phyloP scores from a whole-genome alignment of 2,113 vertebrate genomes.

The Callocephalon fimbriatum region DNA sequence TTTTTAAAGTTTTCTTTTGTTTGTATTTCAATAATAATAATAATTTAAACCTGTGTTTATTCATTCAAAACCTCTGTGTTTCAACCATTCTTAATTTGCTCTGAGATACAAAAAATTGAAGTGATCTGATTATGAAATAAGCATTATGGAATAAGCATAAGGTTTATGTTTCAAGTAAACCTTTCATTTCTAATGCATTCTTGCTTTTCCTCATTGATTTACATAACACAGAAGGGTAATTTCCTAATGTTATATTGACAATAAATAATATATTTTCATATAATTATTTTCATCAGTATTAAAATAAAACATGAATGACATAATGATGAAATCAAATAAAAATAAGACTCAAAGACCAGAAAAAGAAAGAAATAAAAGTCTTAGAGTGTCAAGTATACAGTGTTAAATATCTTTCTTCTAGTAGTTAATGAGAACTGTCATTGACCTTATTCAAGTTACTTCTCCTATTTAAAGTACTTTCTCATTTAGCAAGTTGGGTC shows the following conservation, averaged over 20 bases:
- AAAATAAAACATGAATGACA: background rate
- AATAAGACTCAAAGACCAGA: background rate
- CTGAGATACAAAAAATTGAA: background rate
- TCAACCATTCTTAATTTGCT: background rate
- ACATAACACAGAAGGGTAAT: background rate
- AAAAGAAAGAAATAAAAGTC: background rate
- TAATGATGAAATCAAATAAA: background rate
- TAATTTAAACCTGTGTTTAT: background rate
- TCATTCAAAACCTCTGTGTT: background rate
- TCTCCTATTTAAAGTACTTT: background rate
- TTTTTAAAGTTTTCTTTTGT: background rate
- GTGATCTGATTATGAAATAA: background rate
- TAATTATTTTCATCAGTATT: background rate
- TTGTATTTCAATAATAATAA: background rate
- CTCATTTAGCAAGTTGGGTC: background rate
- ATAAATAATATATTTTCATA: background rate
- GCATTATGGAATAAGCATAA: background rate
- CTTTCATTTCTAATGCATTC: background rate
- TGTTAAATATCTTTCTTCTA: background rate
- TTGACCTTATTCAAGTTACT: constrained; percentile 18
- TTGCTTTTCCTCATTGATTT: background rate
- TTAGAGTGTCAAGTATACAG: background rate
- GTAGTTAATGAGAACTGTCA: background rate
- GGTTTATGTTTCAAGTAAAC: background rate
- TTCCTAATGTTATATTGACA: background rate